A percentile compares a stretch with the other conserved stretches of the same genome.
phyloP scores from a whole-genome alignment of 2,113 vertebrate species.

The Chinchilla lanigera region DNA sequence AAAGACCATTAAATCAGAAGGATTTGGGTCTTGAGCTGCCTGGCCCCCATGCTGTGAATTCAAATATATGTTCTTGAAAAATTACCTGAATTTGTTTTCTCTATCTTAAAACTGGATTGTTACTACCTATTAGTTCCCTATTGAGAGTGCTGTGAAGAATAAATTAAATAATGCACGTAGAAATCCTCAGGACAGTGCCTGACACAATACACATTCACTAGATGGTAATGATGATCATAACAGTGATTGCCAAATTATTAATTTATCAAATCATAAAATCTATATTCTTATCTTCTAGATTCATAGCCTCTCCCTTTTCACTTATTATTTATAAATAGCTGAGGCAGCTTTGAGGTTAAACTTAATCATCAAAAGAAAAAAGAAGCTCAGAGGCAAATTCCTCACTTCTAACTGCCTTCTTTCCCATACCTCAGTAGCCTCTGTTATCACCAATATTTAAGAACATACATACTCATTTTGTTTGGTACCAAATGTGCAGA shows the following conservation, averaged over 20 bases:
- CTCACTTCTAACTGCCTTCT: not conserved
- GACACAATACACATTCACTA: not conserved
- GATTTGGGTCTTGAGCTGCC: not conserved
- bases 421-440: not conserved
- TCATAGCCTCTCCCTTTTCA: not conserved
- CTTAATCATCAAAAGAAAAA: conserved; percentile 47
- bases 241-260: not conserved
- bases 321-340: conserved; percentile 7
- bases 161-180: not conserved
- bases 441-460: not conserved
- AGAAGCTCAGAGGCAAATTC: not conserved
- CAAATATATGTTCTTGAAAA: conserved; percentile 2
- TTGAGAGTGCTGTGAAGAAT: not conserved
- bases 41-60: not conserved
- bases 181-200: not conserved
- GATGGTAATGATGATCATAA: not conserved
- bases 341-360: conserved; percentile 22
- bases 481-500: not conserved
- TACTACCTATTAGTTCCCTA: not conserved
- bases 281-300: not conserved
- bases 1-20: not conserved
- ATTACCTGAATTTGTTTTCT: not conserved
- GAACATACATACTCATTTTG: not conserved
- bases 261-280: not conserved
- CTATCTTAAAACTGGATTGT: not conserved